Percentiles rank a stretch among this genome's conserved stretches.
Conservation (phyloP, 1,140 invertebrate genomes). For the Drosophila persimilis region DNA sequence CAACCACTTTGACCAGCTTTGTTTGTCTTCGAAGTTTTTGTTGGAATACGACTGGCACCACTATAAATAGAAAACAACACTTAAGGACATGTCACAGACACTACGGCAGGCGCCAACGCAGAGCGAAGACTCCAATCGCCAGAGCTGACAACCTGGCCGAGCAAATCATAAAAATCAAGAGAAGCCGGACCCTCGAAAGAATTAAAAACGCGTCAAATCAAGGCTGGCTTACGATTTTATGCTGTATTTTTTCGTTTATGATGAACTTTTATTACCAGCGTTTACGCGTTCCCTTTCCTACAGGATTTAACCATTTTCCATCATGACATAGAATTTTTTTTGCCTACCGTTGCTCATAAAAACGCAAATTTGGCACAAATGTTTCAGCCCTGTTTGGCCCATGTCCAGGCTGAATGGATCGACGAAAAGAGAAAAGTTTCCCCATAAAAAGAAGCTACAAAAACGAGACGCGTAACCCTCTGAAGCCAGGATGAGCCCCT, state of each 20-base stretch:
- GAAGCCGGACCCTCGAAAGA: constrained; percentile 24
- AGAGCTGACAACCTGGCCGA: constrained; percentile 50
- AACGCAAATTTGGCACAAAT: constrained; percentile 68
- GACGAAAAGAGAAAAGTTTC: constrained; percentile 17
- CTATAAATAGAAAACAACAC: constrained; percentile 58
- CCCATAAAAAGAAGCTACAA: constrained; percentile 11
- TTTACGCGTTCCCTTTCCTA: constrained; percentile 44
- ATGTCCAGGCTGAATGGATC: not conserved
- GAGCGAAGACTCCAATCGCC: constrained; percentile 1
- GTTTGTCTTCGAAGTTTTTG: constrained; percentile 27
- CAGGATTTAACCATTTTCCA: constrained; percentile 9
- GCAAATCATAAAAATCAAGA: constrained; percentile 60
- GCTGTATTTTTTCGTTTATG: constrained; percentile 55
- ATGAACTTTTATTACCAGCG: constrained; percentile 72
- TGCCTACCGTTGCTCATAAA: constrained; percentile 69
- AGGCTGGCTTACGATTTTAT: constrained; percentile 65
- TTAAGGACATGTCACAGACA: constrained; percentile 50
- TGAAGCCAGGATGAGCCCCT: constrained; percentile 8
- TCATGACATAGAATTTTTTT: constrained; percentile 63
- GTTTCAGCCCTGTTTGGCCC: not conserved
- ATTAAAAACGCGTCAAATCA: constrained; percentile 79
- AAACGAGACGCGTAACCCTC: constrained; percentile 2
- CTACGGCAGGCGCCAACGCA: not conserved
- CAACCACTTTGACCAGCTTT: constrained; percentile 16
- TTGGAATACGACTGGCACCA: constrained; percentile 28